Evolutionary conservation across 1,140 invertebrate species (phyloP), one percentile per base, ranked within the genome.

Genomic region (Leptonema lineaticorne): DNA sequence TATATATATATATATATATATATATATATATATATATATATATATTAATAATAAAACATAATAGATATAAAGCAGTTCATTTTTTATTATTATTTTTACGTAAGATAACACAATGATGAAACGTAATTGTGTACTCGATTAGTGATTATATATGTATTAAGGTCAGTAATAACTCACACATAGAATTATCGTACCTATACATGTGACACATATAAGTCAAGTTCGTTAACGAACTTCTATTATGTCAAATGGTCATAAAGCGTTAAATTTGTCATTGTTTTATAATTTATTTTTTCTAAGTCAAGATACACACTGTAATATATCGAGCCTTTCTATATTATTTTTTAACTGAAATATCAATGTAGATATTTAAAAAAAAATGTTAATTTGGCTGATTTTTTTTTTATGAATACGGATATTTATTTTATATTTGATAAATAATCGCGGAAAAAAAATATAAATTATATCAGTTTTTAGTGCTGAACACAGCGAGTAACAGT

Each of bases 371-470:
- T n/a, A n/a, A n/a, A n/a, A n/a, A n/a, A n/a, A n/a, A n/a, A n/a
- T n/a, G n/a, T n/a, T n/a, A n/a, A n/a, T n/a, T n/a, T n/a, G n/a
- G n/a, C n/a, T n/a, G n/a, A n/a, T n/a, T n/a, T n/a, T n/a, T n/a
- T n/a, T n/a, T n/a, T n/a, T n/a, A n/a, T n/a, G n/a, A n/a, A n/a
- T n/a, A n/a, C n/a, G n/a, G n/a, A n/a, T n/a, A n/a, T n/a, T n/a
- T n/a, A n/a, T n/a, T n/a, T n/a, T n/a, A n/a, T n/a, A n/a, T n/a
- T n/a, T n/a, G n/a, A n/a, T n/a, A n/a, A 59, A 59, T 30, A 30
- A 59, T 37, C n/a, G 30, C 18, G 30, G 30, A 59, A 59, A 59
- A 33, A 53, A 53, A 53, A 26, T 53, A 41, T 41, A 41, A 14
- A 41, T 24, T 50, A 50, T 24, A 50, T 22, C 46, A 18, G 5